Percentiles rank a stretch among this genome's conserved stretches.
Evolutionary conservation across 2,113 vertebrate species (phyloP).

Genomic region (Pongo pygmaeus): DNA sequence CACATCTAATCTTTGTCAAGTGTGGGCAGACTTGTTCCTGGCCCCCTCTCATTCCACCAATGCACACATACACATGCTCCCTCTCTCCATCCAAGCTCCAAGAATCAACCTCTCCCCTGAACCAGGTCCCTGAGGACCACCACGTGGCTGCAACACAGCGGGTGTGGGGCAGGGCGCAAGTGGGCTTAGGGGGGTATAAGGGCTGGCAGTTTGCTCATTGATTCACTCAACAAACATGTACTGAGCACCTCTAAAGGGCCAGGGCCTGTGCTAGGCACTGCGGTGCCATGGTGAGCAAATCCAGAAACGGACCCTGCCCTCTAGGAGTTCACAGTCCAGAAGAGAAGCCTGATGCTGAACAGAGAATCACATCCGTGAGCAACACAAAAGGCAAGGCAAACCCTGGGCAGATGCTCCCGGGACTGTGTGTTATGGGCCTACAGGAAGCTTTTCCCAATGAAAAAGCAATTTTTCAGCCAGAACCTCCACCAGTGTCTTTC

Average conservation of each 20-base stretch:
- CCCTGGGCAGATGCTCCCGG: rapidly evolving
- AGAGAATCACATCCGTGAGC: neutral
- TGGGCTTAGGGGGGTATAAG: neutral
- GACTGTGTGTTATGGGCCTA: no score
- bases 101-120: neutral
- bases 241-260: neutral
- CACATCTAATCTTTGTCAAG: neutral
- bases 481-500: neutral
- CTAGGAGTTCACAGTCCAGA: neutral
- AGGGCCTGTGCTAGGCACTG: neutral
- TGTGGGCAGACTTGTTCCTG: neutral
- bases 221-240: neutral
- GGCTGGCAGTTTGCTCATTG: neutral
- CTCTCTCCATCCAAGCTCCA: neutral
- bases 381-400: no score
- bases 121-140: neutral
- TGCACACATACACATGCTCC: neutral
- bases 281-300: neutral
- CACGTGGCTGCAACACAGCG: neutral
- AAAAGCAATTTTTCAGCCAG: neutral
- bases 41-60: neutral
- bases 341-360: neutral
- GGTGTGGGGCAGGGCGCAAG: neutral
- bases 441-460: neutral
- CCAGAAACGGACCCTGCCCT: neutral